Evolutionary conservation across 2,797 vertebrate species (phyloP), one percentile per base, ranked within the genome.

Genomic region (Chrysocyon brachyurus): DNA sequence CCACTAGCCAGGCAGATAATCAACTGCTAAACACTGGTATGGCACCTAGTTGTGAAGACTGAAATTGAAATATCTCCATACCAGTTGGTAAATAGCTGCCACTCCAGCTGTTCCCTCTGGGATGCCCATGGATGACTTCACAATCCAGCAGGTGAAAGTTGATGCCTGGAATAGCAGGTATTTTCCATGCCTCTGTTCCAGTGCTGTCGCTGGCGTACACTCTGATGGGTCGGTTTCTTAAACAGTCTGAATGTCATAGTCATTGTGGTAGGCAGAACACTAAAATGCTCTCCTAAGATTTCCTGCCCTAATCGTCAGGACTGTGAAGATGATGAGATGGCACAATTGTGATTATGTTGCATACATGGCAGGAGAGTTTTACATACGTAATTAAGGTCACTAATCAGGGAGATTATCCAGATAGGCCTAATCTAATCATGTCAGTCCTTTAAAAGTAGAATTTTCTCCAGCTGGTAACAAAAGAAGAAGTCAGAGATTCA

Each of bases 381-480:
- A 16, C 33, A 84, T 14, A 68, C 94, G 8, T 54, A 91, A 95
- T 91, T 88, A 94, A 92, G 57, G 57, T 85, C 87, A 90, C 52
- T 83, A 92, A 70, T 63, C 86, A 91, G 19, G 28, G 28, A 88
- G 17, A 85, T 79, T 81, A 64, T 95, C 22, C 31, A 90, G 81
- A 64, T 90, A 15, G 68, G 63, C 24, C n/a, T 97, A 79, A 87
- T 64, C 28, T 81, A 78, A 93, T 72, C 54, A 95, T 7, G 21
- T 14, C 1, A 73, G 78, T 73, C 40, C 28, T 91, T 81, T 85
- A 93, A 93, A 87, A 92, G 79, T 26, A n/a, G 61, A 26, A 6
- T 94, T 92, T 96, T 90, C 49, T 90, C 6, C 3, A 87, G 36
- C 40, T 83, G 24, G 57, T 40, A 90, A 52, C n/a, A 84, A 16